phyloP scores from a whole-genome alignment of 2,888 invertebrate species.

The Rhingia rostrata region DNA sequence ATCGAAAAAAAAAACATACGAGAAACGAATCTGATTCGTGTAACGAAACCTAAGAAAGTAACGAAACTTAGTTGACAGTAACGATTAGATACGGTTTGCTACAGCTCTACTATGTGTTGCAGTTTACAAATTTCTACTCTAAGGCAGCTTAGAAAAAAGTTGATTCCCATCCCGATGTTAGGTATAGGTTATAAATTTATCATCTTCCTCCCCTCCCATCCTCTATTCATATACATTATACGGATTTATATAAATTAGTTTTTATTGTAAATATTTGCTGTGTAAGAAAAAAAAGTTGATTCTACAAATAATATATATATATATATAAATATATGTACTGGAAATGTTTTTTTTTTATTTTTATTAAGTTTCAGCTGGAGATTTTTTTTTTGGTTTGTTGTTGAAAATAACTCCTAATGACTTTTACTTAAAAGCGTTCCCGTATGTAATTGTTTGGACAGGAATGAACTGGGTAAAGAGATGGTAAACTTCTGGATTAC shows the following conservation, averaged over 20 bases:
- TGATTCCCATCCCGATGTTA: conserved; percentile 8
- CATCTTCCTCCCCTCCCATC: not conserved
- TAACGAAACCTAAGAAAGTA: no score
- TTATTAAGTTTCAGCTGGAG: conserved; percentile 37
- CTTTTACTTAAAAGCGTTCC: not conserved
- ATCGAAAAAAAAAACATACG: no score
- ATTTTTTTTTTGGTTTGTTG: conserved; percentile 21
- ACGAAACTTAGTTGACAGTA: no score
- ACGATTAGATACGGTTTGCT: no score
- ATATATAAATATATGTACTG: conserved; percentile 44
- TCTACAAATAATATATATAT: conserved; percentile 21
- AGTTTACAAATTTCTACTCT: not conserved
- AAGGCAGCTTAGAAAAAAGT: conserved; percentile 40
- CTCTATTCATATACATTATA: conserved; percentile 8
- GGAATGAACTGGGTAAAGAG: no score
- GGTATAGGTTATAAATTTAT: conserved; percentile 28
- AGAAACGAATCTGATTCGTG: no score
- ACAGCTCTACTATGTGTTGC: conserved; percentile 1
- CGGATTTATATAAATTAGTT: conserved; percentile 53
- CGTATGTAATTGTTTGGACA: no score
- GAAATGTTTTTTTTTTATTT: conserved; percentile 54
- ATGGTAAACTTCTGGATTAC: no score
- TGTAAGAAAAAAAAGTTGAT: conserved; percentile 34
- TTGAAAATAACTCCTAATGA: no score
- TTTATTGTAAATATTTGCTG: conserved; percentile 72